Conservation (phyloP, 37 sponge, comb jelly and placozoan genomes). For the Halichondria panicea region DNA sequence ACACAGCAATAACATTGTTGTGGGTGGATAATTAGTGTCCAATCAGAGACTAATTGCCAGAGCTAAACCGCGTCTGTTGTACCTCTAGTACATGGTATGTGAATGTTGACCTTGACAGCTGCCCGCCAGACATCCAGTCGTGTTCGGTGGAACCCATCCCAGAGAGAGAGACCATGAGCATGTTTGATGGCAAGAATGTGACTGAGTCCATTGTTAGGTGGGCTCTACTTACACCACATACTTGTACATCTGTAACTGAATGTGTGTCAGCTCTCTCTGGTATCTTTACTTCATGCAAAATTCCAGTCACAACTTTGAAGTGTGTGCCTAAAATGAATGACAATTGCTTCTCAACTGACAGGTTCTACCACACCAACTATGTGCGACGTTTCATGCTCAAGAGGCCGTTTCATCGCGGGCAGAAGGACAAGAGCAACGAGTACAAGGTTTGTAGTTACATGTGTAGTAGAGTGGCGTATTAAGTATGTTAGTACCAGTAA, state of each 20-base stretch:
- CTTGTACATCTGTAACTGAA: neutral
- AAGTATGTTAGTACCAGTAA: too few species aligned
- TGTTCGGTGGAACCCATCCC: conserved; percentile 74
- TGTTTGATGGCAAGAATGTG: conserved; percentile 65
- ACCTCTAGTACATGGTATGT: too few species aligned
- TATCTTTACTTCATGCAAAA: too few species aligned
- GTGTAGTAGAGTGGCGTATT: neutral
- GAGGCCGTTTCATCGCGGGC: conserved; percentile 68
- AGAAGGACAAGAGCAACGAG: conserved; percentile 74
- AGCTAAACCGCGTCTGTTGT: too few species aligned
- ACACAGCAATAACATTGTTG: too few species aligned
- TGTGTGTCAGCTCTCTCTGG: neutral
- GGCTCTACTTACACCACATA: neutral
- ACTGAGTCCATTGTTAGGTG: conserved; percentile 55
- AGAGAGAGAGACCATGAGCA: conserved; percentile 41
- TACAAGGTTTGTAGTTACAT: too few species aligned
- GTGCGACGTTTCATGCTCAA: conserved; percentile 66
- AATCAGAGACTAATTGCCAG: too few species aligned
- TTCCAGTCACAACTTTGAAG: too few species aligned
- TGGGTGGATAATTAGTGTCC: too few species aligned
- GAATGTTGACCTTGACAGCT: too few species aligned
- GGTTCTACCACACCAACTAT: conserved; percentile 70
- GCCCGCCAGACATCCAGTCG: conserved; percentile 67
- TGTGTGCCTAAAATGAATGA: too few species aligned
- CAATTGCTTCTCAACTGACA: conserved; percentile 4